phyloP scores from a whole-genome alignment of 2,888 invertebrate genomes.

The Eupithecia pulchellata region DNA sequence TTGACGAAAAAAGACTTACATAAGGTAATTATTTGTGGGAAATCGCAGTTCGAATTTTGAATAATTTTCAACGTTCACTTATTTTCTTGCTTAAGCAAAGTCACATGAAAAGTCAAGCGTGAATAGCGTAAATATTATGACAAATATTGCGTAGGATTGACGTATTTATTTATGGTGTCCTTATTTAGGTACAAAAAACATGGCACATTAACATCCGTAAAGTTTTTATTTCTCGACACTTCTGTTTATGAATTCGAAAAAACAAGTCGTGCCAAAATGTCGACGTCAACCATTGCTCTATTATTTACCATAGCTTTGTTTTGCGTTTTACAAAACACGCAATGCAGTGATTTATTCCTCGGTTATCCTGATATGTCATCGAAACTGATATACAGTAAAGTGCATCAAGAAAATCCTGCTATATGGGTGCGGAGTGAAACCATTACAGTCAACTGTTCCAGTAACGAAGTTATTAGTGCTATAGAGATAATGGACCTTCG shows the following conservation, averaged over 20 bases:
- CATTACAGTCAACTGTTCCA: conserved; percentile 59
- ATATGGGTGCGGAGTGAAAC: conserved; percentile 72
- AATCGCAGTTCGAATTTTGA: background rate
- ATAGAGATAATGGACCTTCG: conserved; percentile 70
- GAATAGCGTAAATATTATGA: conserved; percentile 38
- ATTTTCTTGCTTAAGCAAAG: background rate
- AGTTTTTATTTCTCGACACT: conserved; percentile 27
- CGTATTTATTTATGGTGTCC: conserved; percentile 30
- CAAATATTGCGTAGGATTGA: conserved; percentile 29
- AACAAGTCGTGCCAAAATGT: conserved; percentile 35
- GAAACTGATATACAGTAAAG: conserved; percentile 69
- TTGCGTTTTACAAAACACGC: conserved; percentile 12
- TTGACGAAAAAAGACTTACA: background rate
- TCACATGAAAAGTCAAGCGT: conserved; percentile 38
- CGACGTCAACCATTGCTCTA: conserved; percentile 17
- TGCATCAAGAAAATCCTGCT: conserved; percentile 72
- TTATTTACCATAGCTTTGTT: conserved; percentile 12
- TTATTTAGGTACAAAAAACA: conserved; percentile 21
- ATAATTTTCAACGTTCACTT: background rate
- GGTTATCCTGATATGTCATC: conserved; percentile 66
- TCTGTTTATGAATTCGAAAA: conserved; percentile 18
- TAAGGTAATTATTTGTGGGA: background rate
- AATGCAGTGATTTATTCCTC: conserved; percentile 47
- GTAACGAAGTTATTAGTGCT: conserved; percentile 68
- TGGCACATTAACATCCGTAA: conserved; percentile 18